phyloP scores from a whole-genome alignment of 2,888 invertebrate species.

The Lingula anatina region DNA sequence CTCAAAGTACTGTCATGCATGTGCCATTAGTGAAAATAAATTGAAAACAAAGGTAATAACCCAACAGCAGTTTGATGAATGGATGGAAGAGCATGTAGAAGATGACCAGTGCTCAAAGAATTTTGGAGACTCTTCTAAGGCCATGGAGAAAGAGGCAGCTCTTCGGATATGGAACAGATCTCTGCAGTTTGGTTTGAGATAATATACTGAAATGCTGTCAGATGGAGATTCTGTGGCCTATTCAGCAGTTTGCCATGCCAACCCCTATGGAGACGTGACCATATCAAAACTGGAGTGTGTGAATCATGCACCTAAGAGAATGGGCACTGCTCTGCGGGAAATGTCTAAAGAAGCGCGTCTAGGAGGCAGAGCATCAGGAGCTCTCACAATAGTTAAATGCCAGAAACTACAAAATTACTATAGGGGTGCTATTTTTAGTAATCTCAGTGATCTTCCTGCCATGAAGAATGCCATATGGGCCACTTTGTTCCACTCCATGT shows the following conservation, averaged over 20 bases:
- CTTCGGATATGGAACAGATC: no score
- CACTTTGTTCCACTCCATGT: slow-evolving; percentile 6
- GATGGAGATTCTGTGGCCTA: no score
- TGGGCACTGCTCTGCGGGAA: slow-evolving; percentile 9
- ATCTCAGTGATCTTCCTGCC: not conserved
- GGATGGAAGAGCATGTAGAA: no score
- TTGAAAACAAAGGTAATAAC: no score
- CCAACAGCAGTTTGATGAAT: no score
- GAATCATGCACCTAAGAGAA: slow-evolving; percentile 7
- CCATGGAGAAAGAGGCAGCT: no score
- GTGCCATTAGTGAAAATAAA: no score
- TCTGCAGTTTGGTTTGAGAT: no score
- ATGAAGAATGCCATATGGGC: slow-evolving; percentile 7
- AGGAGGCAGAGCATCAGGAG: slow-evolving; percentile 4
- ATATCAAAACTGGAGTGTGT: slow-evolving; percentile 5
- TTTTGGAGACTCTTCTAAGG: no score
- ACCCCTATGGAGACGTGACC: slow-evolving; percentile 1
- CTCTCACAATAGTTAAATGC: slow-evolving; percentile 2
- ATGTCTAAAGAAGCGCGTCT: slow-evolving; percentile 1
- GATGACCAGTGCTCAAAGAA: no score
- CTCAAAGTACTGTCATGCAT: no score
- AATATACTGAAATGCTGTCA: no score
- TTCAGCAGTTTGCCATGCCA: not conserved
- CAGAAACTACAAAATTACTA: slow-evolving; percentile 1
- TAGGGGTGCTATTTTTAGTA: slow-evolving; percentile 1